phyloP scores from a whole-genome alignment of 2,113 vertebrate species.

The Australoheros scitulus region DNA sequence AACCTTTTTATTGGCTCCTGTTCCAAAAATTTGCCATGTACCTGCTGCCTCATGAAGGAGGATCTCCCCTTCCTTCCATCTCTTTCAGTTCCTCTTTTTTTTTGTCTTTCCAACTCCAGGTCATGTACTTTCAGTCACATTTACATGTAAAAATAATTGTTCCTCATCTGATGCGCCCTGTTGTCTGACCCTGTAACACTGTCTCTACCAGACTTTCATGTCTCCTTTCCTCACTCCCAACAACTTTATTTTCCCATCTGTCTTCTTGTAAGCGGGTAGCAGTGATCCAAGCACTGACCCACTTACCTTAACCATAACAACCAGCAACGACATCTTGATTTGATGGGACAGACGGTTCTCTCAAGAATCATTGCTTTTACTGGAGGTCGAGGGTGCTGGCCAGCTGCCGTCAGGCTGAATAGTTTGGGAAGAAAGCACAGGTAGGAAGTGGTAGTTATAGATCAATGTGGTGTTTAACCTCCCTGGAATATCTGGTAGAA shows the following conservation, averaged over 20 bases:
- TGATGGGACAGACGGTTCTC: slow-evolving; percentile 57
- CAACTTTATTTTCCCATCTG: slow-evolving; percentile 41
- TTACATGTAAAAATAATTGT: not conserved
- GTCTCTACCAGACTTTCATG: not conserved
- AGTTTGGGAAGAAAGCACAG: not conserved
- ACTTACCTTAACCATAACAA: slow-evolving; percentile 54
- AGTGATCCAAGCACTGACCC: slow-evolving; percentile 35
- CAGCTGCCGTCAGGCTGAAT: not conserved
- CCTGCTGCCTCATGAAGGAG: slow-evolving; percentile 42
- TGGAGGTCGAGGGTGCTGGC: not conserved
- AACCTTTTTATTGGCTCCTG: slow-evolving; percentile 59
- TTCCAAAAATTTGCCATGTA: slow-evolving; percentile 71
- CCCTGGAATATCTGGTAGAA: not conserved
- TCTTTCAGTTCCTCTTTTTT: slow-evolving; percentile 11
- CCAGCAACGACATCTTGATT: slow-evolving; percentile 64
- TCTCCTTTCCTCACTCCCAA: not conserved
- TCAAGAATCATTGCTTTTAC: slow-evolving; percentile 27
- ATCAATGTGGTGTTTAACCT: slow-evolving; percentile 24
- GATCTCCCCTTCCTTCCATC: not conserved
- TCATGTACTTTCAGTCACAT: not conserved
- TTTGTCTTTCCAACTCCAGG: slow-evolving; percentile 12
- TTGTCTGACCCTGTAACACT: not conserved
- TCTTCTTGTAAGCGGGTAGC: slow-evolving; percentile 50
- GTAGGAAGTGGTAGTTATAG: not conserved
- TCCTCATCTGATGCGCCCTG: not conserved